Base-by-base conservation (phyloP, 2,113 vertebrate genomes). In the Pygoscelis adeliae region DNA sequence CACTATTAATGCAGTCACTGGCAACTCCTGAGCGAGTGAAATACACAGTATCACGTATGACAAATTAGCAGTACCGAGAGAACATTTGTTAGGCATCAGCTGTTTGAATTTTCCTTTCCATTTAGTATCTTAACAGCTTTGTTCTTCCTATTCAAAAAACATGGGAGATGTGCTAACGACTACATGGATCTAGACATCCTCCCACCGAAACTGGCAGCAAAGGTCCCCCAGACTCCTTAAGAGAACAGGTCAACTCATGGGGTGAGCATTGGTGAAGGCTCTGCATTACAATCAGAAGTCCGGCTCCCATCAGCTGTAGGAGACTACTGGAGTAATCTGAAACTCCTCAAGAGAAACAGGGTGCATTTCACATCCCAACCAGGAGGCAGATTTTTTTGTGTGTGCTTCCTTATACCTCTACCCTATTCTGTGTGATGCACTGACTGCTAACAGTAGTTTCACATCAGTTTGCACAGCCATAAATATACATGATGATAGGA, bases 201-300 rank as follows among this genome's bases (percentile, higher is more conserved):
- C 2, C 2, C 21, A 47, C 0, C 0, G 0, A 55, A 91, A 66
- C 32, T 30, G 40, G 34, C 40, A 53, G 65, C 42, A 84, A 47
- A 89, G 46, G 42, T 53, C 5, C 29, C 46, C 25, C 42, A 61
- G 55, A 58, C 10, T 83, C 71, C 44, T 34, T 42, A n/a, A 44
- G 23, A 72, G 34, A 67, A 55, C 0, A 72, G 18, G 36, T 79
- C 40, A 56, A 62, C 49, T 76, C 29, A 14, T 11, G 42, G 42
- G 29, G 40, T 30, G 29, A 77, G 36, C 20, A 34, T 2, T 40
- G 58, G 34, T 49, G 63, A 93, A 92, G 38, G 23, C 20, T 80
- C 50, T 78, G 34, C 40, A 22, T 17, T 50, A 58, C 16, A 52
- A 22, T 15, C 62, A 90, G 15, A 80, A 89, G 66, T n/a, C 79